These are phyloP conservation scores for Brachyhypopomus occidentalis DNA, from an alignment of 2,113 vertebrate genomes.

Conservation along the genomic window DNA sequence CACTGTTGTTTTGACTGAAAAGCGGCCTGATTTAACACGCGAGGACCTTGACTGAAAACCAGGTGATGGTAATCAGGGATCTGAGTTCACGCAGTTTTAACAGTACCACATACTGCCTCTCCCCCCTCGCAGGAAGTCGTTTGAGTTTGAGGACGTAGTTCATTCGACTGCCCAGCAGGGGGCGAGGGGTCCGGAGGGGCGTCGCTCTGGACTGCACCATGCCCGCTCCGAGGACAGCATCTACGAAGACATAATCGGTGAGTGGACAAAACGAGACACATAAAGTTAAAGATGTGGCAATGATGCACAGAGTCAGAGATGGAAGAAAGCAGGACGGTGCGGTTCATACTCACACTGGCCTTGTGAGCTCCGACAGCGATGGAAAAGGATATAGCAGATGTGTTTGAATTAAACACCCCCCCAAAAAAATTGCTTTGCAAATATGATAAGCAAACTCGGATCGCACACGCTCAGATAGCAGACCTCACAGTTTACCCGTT, in stretches of 20 bases:
- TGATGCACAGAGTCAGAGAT: constrained; percentile 18
- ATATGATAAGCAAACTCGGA: background rate
- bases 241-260: constrained; percentile 96
- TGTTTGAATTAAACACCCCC: background rate
- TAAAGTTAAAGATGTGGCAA: constrained; percentile 16
- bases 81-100: background rate
- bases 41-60: background rate
- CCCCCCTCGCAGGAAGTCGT: constrained; percentile 86
- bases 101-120: background rate
- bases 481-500: background rate
- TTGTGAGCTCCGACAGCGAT: background rate
- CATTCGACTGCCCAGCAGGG: constrained; percentile 75
- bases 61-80: background rate
- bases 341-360: background rate
- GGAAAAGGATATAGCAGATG: background rate
- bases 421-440: background rate
- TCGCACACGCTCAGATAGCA: background rate
- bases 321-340: background rate
- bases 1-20: background rate
- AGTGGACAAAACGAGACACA: constrained; percentile 60
- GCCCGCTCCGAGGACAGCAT: constrained; percentile 93
- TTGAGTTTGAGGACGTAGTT: constrained; percentile 95
- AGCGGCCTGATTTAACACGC: background rate
- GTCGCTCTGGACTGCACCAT: constrained; percentile 76
- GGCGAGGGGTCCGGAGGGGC: constrained; percentile 65